These are phyloP conservation scores for Drosophila tristis DNA, from an alignment of 1,140 invertebrate species.

Conservation along the genomic window DNA sequence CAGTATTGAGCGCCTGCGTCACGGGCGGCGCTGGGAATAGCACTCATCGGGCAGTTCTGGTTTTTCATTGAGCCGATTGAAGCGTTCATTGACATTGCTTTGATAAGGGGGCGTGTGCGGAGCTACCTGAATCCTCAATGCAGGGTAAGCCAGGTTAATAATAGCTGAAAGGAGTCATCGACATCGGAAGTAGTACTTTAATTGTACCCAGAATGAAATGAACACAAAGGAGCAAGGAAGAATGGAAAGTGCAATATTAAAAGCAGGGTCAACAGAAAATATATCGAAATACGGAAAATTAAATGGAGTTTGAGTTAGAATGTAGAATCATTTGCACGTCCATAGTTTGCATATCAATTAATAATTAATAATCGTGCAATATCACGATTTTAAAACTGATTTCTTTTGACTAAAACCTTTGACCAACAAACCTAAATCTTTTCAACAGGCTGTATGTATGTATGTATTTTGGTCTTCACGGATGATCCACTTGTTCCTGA, in stretches of 20 bases:
- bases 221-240: too few relatives aligned
- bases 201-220: too few relatives aligned
- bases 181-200: conserved; percentile 19
- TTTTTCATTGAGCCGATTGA: conserved; percentile 24
- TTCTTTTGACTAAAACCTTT: too few relatives aligned
- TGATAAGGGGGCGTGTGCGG: conserved; percentile 39
- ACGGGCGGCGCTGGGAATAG: conserved; percentile 34
- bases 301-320: not conserved
- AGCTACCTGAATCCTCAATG: conserved; percentile 12
- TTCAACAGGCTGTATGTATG: too few relatives aligned
- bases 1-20: conserved; percentile 37
- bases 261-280: conserved; percentile 6
- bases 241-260: not conserved
- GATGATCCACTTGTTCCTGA: too few relatives aligned
- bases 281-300: not conserved
- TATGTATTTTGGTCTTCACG: too few relatives aligned
- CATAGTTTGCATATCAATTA: too few relatives aligned
- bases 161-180: not conserved
- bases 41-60: conserved; percentile 36
- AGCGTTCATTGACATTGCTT: conserved; percentile 62
- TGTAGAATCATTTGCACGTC: not conserved
- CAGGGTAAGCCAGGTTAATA: not conserved
- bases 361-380: too few relatives aligned
- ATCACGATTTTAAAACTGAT: too few relatives aligned
- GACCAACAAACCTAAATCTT: too few relatives aligned